phyloP scores from a whole-genome alignment of 2,888 invertebrate genomes.

The Amblyjoppa fuscipennis region DNA sequence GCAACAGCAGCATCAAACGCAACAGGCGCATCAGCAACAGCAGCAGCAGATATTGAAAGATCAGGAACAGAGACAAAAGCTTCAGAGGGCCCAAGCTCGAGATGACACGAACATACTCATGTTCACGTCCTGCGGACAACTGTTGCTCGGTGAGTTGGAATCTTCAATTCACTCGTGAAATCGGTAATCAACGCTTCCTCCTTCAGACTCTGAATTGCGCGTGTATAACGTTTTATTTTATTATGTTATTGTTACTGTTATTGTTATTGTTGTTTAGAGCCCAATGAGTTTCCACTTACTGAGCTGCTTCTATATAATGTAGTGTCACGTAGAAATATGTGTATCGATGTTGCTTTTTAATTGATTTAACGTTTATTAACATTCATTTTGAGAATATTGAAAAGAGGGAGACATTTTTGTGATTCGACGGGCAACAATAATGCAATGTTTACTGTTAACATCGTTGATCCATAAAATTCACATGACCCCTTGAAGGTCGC shows the following conservation, averaged over 20 bases:
- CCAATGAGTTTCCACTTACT: too few species aligned
- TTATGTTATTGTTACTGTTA: too few species aligned
- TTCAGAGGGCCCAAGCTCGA: conserved; percentile 69
- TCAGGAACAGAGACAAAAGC: conserved; percentile 64
- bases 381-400: too few species aligned
- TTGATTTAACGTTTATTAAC: too few species aligned
- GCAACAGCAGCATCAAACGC: conserved; percentile 74
- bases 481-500: background rate
- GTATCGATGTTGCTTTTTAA: too few species aligned
- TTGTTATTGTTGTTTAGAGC: too few species aligned
- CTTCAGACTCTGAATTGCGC: background rate
- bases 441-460: background rate
- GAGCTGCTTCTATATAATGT: too few species aligned
- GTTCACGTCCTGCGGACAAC: conserved; percentile 83
- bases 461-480: background rate
- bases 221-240: background rate
- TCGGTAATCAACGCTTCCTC: background rate
- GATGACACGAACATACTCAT: conserved; percentile 81
- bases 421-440: background rate
- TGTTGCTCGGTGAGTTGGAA: conserved; percentile 77
- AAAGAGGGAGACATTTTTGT: background rate
- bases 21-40: conserved; percentile 58
- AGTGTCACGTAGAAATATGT: too few species aligned
- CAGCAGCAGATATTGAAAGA: conserved; percentile 60
- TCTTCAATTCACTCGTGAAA: background rate